Evolutionary conservation across 23 tunicate species (phyloP), one percentile per base, ranked within the genome.

Genomic region (Aplidium turbinatum): DNA sequence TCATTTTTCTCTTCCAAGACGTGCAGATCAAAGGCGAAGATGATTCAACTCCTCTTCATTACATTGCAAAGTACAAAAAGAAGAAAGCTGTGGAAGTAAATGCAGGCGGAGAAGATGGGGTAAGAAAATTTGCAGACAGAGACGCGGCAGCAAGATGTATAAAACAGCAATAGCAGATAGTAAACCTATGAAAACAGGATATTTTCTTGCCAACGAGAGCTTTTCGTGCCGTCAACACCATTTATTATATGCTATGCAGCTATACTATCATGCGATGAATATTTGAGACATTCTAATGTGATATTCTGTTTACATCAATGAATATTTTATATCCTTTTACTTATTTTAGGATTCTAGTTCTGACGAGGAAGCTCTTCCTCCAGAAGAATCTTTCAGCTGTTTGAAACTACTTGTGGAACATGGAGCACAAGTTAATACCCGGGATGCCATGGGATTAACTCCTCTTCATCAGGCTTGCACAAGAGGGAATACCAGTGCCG

Each of bases 381-480:
- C 81, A 1, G 95, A 87, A 56, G 87, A 87, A 28, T 56, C 78
- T 36, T 64, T 78, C 20, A 82, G 84, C 65, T 82, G 96, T 40
- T 47, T 89, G 19, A 70, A 76, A 38, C 78, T 89, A 22, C 69
- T 89, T 2, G 88, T 89, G n/a, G 89, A 89, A 31, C 65, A 82
- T 40, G 96, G 96, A 28, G 96, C 96, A 1, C 80, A 89, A 33
- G 83, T 89, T 3, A 89, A 89, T 79, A 70, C 96, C 22, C 76
- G 58, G 33, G 96, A 89, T 53, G 67, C 96, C 5, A 76, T 89
- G 89, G 87, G 96, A n/a, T 69, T 89, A n/a, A 89, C 96, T 25
- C 96, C 96, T 0, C 35, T 89, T 24, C 96, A 89, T 54, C 96
- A 89, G 34, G 96, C 96, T 26, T 89, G 96, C 63, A 76, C 96